Evolutionary conservation across 1,140 invertebrate species (phyloP), one percentile per base, ranked within the genome.

Genomic region (Brachionus calyciflorus): DNA sequence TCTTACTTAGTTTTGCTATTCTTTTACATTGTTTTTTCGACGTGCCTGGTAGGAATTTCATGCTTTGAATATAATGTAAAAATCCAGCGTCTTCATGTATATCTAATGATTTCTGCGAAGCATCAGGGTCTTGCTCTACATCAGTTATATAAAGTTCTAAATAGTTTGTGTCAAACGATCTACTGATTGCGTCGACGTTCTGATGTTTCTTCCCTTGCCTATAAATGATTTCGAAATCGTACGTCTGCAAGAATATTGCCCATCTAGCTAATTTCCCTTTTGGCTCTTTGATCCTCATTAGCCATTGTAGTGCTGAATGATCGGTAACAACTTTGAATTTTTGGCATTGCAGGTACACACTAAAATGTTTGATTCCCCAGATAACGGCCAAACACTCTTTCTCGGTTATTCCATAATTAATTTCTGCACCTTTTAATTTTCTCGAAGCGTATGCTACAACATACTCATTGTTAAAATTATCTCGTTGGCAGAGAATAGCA

Each of bases 301-400:
- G 30, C 57, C 65, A 73, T 7, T 37, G 5, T 2, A 73, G 21
- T 2, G 77, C 41, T 19, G 40, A 24, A 68, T 77, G 53, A 60
- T 78, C 78, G 7, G 75, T 51, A 51, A 57, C 9, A 12, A 78
- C 37, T 2, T 41, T 10, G 40, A 77, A 77, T 19, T 40, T 55
- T 77, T 48, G 44, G 26, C 60, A 33, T 10, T 41, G 57, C 17
- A 78, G 78, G 80, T 87, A 88, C 19, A 82, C 78, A 77, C 83
- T 53, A 77, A 87, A 88, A 40, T 86, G 80, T 49, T 85, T 77
- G 2, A 88, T 79, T 0, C 81, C 82, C 82, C 81, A 82, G 3
- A 88, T 79, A 7, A 88, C 82, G 3, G 86, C 87, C n/a, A 88
- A 77, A 48, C 86, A 80, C 83, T 89, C 87, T 77, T 85, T 78